A percentile compares a stretch with the other conserved stretches of the same genome.
These are phyloP conservation scores for Campaea margaritaria DNA, from an alignment of 2,888 invertebrate genomes.

Conservation along the genomic window DNA sequence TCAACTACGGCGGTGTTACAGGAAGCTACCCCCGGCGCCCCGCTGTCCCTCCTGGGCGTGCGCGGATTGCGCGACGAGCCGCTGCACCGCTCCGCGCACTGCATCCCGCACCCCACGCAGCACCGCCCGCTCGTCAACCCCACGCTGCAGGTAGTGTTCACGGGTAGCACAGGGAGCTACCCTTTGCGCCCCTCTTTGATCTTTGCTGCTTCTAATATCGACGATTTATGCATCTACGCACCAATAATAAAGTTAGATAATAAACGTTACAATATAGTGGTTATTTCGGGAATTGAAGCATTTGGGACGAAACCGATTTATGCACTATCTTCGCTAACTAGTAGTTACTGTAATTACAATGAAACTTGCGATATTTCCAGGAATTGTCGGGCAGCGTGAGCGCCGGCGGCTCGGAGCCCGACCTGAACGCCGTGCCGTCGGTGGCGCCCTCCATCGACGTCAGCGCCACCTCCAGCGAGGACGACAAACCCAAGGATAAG, in stretches of 20 bases:
- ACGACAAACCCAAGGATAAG: constrained; percentile 86
- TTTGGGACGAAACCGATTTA: too few species aligned
- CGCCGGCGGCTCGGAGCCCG: constrained; percentile 80
- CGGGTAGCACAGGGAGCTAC: constrained; percentile 57
- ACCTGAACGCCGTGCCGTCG: constrained; percentile 73
- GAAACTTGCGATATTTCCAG: constrained; percentile 51
- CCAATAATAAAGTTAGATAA: too few species aligned
- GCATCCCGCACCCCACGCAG: constrained; percentile 87
- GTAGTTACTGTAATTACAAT: too few species aligned
- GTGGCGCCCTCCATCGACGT: constrained; percentile 62
- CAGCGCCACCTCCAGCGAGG: constrained; percentile 82
- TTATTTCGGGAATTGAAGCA: too few species aligned
- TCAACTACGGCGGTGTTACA: constrained; percentile 30
- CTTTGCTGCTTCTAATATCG: too few species aligned
- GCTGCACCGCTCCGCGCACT: constrained; percentile 91
- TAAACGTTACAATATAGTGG: too few species aligned
- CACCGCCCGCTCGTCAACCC: constrained; percentile 72
- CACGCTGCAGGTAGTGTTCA: constrained; percentile 67
- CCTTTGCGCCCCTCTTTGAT: constrained; percentile 72
- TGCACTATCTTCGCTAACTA: too few species aligned
- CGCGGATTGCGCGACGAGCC: constrained; percentile 83
- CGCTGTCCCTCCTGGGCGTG: constrained; percentile 73
- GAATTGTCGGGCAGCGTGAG: constrained; percentile 75
- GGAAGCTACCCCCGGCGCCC: constrained; percentile 71
- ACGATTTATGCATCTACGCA: too few species aligned